Percentiles rank a stretch among this genome's conserved stretches.
Evolutionary conservation across 2,888 invertebrate species (phyloP).

Genomic region (Ashinkailepas kermadecensis): DNA sequence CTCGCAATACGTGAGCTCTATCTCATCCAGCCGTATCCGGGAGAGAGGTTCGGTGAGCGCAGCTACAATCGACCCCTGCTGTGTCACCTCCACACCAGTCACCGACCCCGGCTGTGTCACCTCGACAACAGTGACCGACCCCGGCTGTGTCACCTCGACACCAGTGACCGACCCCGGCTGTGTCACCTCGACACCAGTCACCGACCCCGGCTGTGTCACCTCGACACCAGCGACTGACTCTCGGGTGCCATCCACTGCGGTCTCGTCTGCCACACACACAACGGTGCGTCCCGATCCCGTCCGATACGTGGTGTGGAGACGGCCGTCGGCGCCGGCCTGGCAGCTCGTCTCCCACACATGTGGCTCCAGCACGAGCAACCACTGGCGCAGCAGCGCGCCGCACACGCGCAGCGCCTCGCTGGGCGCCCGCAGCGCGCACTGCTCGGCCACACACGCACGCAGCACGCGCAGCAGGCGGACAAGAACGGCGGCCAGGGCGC

Average conservation of each 20-base stretch:
- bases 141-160: no score
- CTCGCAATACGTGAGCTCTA: no score
- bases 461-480: not conserved
- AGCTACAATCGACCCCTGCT: no score
- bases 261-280: not conserved
- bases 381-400: not conserved
- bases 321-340: not conserved
- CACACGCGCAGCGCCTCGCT: slow-evolving; percentile 10
- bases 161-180: no score
- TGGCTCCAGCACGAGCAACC: not conserved
- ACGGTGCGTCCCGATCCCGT: not conserved
- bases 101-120: no score
- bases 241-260: not conserved
- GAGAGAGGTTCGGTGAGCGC: no score
- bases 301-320: not conserved
- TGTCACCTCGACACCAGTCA: no score
- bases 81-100: no score
- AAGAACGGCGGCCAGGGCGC: not conserved
- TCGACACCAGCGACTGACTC: not conserved
- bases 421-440: slow-evolving; percentile 2
- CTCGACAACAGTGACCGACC: no score
- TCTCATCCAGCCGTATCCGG: no score
- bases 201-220: no score
- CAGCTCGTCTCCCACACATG: not conserved
- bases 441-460: not conserved